Evolutionary conservation across 2,888 invertebrate species (phyloP).

Genomic region (Synanthedon myopaeformis): DNA sequence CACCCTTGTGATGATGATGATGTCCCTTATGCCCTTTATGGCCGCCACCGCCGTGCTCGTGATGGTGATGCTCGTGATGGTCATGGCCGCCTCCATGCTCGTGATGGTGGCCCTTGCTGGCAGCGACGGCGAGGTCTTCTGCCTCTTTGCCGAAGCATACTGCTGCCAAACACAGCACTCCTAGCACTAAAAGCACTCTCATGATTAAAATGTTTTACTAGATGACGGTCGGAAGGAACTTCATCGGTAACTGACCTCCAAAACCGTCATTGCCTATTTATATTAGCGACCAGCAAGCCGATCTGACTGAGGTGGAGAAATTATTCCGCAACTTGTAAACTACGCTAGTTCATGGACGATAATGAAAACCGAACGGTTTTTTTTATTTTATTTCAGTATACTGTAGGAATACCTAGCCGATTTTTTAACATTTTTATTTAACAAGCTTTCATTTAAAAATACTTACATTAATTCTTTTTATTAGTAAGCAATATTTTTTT

Average conservation of each 20-base stretch:
- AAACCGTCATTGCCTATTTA: conserved; percentile 48
- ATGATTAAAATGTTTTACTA: conserved; percentile 17
- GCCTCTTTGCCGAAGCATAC: conserved; percentile 35
- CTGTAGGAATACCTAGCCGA: not conserved
- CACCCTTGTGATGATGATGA: conserved; percentile 82
- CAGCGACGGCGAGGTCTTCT: conserved; percentile 57
- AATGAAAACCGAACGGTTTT: not conserved
- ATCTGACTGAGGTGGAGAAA: conserved; percentile 43
- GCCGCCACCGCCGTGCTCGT: conserved; percentile 78
- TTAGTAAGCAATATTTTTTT: too few relatives aligned
- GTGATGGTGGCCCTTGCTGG: conserved; percentile 59
- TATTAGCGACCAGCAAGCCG: conserved; percentile 35
- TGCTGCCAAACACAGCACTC: conserved; percentile 45
- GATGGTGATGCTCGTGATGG: conserved; percentile 75
- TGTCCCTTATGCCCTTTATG: conserved; percentile 82
- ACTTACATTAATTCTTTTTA: too few relatives aligned
- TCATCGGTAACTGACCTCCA: conserved; percentile 54
- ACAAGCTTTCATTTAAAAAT: too few relatives aligned
- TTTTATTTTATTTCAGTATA: not conserved
- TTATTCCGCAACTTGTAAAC: conserved; percentile 53
- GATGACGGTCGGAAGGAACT: conserved; percentile 38
- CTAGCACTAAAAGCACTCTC: conserved; percentile 45
- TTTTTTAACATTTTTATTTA: not conserved
- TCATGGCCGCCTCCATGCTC: conserved; percentile 76
- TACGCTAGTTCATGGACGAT: conserved; percentile 52